phyloP scores from a whole-genome alignment of 2,797 vertebrate species.

The Buceros bicornis region DNA sequence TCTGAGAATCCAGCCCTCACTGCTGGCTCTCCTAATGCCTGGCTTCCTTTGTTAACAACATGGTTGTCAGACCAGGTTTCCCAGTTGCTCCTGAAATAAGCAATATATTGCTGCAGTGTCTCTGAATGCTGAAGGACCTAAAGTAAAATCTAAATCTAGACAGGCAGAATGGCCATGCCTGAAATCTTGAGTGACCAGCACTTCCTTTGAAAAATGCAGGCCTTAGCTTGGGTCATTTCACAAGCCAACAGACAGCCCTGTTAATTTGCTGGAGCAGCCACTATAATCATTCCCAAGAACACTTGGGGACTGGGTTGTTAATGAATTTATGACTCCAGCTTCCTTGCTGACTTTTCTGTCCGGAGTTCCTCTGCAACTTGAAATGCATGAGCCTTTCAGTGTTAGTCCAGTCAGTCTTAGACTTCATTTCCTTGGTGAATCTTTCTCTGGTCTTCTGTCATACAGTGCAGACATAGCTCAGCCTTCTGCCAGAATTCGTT shows the following conservation, averaged over 20 bases:
- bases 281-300: background rate
- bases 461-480: background rate
- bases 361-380: background rate
- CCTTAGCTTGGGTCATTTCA: background rate
- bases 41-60: slow-evolving; percentile 11
- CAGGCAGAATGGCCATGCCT: background rate
- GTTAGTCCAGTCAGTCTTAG: background rate
- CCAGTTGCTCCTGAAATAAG: background rate
- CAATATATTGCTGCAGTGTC: background rate
- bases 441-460: background rate
- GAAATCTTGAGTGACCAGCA: background rate
- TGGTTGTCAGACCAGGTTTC: background rate
- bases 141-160: background rate
- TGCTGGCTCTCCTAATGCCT: background rate
- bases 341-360: background rate
- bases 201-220: background rate
- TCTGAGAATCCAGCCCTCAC: slow-evolving; percentile 24
- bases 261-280: background rate
- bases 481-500: background rate
- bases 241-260: background rate
- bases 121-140: background rate
- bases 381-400: background rate
- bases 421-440: background rate
- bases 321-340: background rate
- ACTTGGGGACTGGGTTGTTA: background rate